Evolutionary conservation across 2,888 invertebrate genomes (phyloP), one percentile per base, ranked within the genome.

Genomic region (Venustoraphidia nigricollis): DNA sequence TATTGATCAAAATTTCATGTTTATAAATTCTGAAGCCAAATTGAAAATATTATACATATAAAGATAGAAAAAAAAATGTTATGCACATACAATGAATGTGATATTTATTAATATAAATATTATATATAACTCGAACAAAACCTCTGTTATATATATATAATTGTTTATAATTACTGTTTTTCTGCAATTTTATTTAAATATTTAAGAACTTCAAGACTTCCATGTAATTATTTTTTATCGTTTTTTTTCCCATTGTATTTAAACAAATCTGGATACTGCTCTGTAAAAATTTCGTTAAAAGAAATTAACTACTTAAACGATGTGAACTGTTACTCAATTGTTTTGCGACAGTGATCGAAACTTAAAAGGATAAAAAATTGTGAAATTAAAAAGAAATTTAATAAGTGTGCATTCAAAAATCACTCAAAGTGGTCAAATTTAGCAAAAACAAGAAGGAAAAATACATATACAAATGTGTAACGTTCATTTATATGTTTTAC

Each of bases 61-160:
- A 42, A 41, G 36, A 40, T 39, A 45, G 10, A 36, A 36, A 47
- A 36, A 40, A 36, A 17, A 40, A 45, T 35, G 39, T 56, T 57
- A 56, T 55, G 57, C 55, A 55, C 54, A 27, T 27, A 27, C 27
- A 27, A 27, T 27, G 27, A 27, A 27, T 27, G 27, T 27, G 27
- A 27, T 27, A 27, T 27, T 6, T 27, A 27, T 27, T 27, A n/a
- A n/a, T n/a, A 27, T 27, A 27, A 27, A 27, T 27, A 27, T 9
- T 27, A 27, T 27, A 27, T 27, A 27, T 27, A 27, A 27, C 27
- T 27, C 27, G 27, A 27, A 27, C 27, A 27, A 27, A 27, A 27
- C 11, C 4, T 13, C 39, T 13, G 13, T 13, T 27, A 27, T 27
- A 27, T 27, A 27, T 27, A 27, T 27, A 27, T 27, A 27, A 27